phyloP scores from a whole-genome alignment of 2,888 invertebrate genomes.

The Flabesymbios commensalis region DNA sequence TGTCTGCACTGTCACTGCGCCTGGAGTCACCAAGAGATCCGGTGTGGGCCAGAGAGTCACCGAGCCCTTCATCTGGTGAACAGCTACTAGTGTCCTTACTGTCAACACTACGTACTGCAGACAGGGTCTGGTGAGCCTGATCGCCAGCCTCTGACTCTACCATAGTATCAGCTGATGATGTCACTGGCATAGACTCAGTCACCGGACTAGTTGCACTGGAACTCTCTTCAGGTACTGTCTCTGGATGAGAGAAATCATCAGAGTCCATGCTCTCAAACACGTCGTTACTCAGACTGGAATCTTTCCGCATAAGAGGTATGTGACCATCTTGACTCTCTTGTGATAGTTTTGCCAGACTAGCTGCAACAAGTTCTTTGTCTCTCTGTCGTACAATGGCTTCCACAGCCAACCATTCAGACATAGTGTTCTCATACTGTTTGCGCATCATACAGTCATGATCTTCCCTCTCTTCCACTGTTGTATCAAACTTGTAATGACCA shows the following conservation, averaged over 20 bases:
- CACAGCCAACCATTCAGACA: conserved; percentile 94
- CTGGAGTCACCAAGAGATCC: conserved; percentile 26
- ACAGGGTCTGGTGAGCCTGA: not conserved
- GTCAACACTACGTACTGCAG: conserved; percentile 1
- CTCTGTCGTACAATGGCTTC: conserved; percentile 79
- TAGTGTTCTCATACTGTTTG: conserved; percentile 82
- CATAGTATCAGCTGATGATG: not conserved
- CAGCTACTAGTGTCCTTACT: conserved; percentile 34
- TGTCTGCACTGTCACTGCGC: conserved; percentile 31
- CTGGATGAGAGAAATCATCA: conserved; percentile 41
- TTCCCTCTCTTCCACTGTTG: conserved; percentile 57
- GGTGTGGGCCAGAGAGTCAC: conserved; percentile 38
- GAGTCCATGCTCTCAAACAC: conserved; percentile 61
- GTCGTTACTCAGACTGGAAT: conserved; percentile 64
- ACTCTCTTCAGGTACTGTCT: conserved; percentile 35
- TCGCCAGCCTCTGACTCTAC: not conserved
- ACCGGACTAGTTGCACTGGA: not conserved
- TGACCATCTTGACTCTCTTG: conserved; percentile 66
- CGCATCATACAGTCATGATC: conserved; percentile 63
- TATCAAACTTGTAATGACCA: conserved; percentile 80
- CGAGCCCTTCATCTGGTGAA: conserved; percentile 55
- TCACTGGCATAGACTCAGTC: not conserved
- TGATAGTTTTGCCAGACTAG: conserved; percentile 82
- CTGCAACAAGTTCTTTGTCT: conserved; percentile 74
- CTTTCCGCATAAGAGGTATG: conserved; percentile 57